Percentiles rank a stretch among this genome's conserved stretches.
These are phyloP conservation scores for Macropodus opercularis DNA, from an alignment of 2,797 vertebrate species.

Conservation along the genomic window DNA sequence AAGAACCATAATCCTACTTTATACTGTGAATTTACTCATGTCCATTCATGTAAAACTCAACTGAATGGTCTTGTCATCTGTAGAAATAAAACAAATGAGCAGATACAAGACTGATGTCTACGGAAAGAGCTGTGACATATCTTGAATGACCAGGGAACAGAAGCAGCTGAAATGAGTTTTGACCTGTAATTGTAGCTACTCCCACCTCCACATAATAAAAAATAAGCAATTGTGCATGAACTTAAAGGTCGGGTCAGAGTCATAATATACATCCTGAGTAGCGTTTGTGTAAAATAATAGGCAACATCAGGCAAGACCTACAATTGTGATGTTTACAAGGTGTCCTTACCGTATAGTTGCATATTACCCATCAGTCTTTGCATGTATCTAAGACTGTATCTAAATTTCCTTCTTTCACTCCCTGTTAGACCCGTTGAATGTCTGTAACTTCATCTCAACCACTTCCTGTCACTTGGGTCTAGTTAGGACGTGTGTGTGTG, in stretches of 20 bases:
- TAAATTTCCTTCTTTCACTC: constrained; percentile 30
- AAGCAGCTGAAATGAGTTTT: not conserved
- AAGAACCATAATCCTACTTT: not conserved
- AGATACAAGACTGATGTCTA: not conserved
- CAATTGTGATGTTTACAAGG: too few species aligned
- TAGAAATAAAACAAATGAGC: not conserved
- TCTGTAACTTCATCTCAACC: constrained; percentile 45
- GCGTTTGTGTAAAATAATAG: not conserved
- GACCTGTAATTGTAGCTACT: constrained; percentile 12
- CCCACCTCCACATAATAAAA: not conserved
- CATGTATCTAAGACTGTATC: constrained; percentile 34
- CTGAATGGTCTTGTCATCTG: not conserved
- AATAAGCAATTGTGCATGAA: too few species aligned
- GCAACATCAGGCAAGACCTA: not conserved
- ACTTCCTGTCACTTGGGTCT: constrained; percentile 45
- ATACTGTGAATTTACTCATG: not conserved
- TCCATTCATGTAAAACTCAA: not conserved
- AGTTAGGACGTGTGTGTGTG: constrained; percentile 33
- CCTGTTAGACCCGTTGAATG: constrained; percentile 32
- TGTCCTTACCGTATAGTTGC: too few species aligned
- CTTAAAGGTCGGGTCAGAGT: not conserved
- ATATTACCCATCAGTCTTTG: constrained; percentile 32
- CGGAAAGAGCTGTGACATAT: not conserved
- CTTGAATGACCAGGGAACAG: not conserved
- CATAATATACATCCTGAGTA: too few species aligned